Percentiles rank a stretch among this genome's conserved stretches.
These are phyloP conservation scores for Panthera uncia DNA, from an alignment of 2,113 vertebrate genomes.

Conservation along the genomic window DNA sequence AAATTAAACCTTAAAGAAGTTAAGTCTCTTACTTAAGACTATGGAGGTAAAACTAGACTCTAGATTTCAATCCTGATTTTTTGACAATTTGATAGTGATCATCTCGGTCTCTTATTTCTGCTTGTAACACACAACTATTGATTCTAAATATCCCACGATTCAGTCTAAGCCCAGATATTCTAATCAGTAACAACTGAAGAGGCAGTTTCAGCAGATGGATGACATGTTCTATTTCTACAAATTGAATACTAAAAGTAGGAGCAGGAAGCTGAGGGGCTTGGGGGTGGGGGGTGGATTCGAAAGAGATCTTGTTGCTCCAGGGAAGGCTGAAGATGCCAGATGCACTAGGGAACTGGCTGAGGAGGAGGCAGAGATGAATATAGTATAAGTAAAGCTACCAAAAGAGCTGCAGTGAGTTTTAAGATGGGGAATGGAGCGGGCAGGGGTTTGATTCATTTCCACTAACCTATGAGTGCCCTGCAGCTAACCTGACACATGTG, in stretches of 20 bases:
- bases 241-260: not conserved
- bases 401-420: not conserved
- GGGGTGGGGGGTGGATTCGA: not conserved
- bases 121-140: not conserved
- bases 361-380: not conserved
- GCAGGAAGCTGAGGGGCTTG: not conserved
- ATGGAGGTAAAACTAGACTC: not conserved
- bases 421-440: not conserved
- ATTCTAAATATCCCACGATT: not conserved
- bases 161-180: not conserved
- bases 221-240: not conserved
- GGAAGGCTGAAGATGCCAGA: not conserved
- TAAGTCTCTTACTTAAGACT: not conserved
- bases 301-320: not conserved
- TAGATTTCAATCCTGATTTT: not conserved
- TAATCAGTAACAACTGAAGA: not conserved
- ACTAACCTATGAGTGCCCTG: not conserved
- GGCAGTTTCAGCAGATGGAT: not conserved
- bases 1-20: not conserved
- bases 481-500: not conserved
- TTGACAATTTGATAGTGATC: not conserved
- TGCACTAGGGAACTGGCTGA: not conserved
- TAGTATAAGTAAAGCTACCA: not conserved
- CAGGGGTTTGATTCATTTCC: not conserved
- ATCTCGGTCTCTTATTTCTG: not conserved